Evolutionary conservation across 2,888 invertebrate species (phyloP).

Genomic region (Mythimna impura): DNA sequence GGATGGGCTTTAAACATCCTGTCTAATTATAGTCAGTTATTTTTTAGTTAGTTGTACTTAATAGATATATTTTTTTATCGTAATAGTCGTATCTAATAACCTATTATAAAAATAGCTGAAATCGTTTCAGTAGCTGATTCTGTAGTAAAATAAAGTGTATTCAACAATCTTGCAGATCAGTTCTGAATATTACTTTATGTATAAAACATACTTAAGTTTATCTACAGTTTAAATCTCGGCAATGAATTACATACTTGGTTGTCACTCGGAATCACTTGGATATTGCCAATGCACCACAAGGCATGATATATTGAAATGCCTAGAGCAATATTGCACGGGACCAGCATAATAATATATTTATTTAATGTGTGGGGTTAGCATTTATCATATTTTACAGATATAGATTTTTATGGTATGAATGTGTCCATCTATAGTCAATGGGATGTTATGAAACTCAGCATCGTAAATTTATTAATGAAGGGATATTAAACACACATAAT

Average conservation of each 20-base stretch:
- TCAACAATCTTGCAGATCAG: neutral
- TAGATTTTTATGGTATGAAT: neutral
- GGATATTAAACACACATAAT: neutral
- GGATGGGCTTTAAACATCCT: too few relatives aligned
- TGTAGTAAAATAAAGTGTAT: neutral
- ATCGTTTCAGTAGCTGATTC: too few relatives aligned
- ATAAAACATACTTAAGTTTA: slow-evolving; percentile 13
- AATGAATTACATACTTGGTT: neutral
- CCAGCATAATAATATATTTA: slow-evolving; percentile 5
- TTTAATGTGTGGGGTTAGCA: neutral
- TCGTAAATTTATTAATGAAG: slow-evolving; percentile 7
- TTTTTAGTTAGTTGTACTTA: too few relatives aligned
- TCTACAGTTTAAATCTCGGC: slow-evolving; percentile 7
- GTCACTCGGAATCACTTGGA: neutral
- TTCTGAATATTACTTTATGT: neutral
- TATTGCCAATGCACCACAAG: neutral
- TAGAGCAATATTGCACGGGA: slow-evolving; percentile 24
- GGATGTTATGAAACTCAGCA: slow-evolving; percentile 6
- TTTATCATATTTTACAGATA: slow-evolving; percentile 3
- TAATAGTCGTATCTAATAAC: too few relatives aligned
- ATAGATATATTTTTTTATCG: too few relatives aligned
- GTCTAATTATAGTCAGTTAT: too few relatives aligned
- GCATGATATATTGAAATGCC: neutral
- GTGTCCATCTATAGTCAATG: neutral
- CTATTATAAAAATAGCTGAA: too few relatives aligned